These are phyloP conservation scores for Emydocephalus ijimae DNA, from an alignment of 2,113 vertebrate species.

Conservation along the genomic window DNA sequence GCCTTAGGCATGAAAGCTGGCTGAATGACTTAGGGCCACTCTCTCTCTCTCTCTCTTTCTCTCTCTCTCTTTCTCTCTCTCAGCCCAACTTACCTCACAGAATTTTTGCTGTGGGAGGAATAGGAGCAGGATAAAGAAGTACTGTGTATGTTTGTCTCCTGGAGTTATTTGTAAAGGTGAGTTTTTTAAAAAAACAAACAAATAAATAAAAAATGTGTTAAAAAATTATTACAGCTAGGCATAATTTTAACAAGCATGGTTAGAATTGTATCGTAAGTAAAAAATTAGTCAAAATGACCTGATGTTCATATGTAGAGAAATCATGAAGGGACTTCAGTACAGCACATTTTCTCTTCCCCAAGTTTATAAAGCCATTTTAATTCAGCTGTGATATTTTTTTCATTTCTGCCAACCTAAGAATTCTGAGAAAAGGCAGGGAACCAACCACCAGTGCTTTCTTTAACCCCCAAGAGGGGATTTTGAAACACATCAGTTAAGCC, in stretches of 20 bases:
- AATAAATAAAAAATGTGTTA: too few species aligned
- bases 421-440: not conserved
- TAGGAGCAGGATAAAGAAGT: too few species aligned
- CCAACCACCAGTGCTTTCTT: not conserved
- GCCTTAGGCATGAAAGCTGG: too few species aligned
- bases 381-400: not conserved
- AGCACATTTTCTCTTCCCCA: not conserved
- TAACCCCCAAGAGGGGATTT: not conserved
- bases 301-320: not conserved
- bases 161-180: too few species aligned
- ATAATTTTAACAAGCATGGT: not conserved
- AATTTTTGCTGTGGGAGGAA: not conserved
- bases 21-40: too few species aligned
- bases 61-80: too few species aligned
- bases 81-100: not conserved
- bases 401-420: not conserved
- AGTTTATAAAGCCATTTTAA: not conserved
- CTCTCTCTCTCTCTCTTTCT: too few species aligned
- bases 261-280: not conserved
- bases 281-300: not conserved
- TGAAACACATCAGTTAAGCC: not conserved
- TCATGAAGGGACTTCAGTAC: not conserved
- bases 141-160: too few species aligned
- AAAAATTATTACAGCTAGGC: not conserved
- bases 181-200: too few species aligned